These are phyloP conservation scores for Orthosia cruda DNA, from an alignment of 2,888 invertebrate species.

Conservation along the genomic window DNA sequence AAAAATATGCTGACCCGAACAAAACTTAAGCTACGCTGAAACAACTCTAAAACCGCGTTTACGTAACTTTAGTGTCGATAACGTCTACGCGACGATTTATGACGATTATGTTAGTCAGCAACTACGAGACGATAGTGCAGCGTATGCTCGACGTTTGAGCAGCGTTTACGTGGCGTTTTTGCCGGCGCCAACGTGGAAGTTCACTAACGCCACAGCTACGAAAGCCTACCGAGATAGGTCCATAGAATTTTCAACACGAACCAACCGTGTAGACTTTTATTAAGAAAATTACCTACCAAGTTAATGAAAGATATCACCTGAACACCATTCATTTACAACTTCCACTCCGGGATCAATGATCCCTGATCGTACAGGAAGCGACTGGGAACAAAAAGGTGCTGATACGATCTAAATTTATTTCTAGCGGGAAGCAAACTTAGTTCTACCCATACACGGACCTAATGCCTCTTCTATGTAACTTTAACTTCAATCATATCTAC, in stretches of 20 bases:
- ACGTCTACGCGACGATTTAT: not conserved
- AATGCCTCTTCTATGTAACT: too few relatives aligned
- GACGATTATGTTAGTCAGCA: too few relatives aligned
- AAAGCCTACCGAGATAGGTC: not conserved
- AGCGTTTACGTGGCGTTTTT: not conserved
- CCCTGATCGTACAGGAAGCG: constrained; percentile 80
- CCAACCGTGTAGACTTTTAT: too few relatives aligned
- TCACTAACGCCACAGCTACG: not conserved
- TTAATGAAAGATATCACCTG: constrained; percentile 60
- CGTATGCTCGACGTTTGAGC: not conserved
- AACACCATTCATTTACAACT: constrained; percentile 18
- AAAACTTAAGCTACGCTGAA: too few relatives aligned
- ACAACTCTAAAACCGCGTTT: not conserved
- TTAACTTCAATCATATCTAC: too few relatives aligned
- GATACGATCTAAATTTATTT: constrained; percentile 79
- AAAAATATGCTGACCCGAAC: too few relatives aligned
- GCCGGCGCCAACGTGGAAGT: not conserved
- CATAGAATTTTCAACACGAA: not conserved
- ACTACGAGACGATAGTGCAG: too few relatives aligned
- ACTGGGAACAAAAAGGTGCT: constrained; percentile 70
- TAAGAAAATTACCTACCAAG: not conserved
- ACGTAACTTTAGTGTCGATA: not conserved
- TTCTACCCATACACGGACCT: too few relatives aligned
- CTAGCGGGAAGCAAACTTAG: constrained; percentile 60
- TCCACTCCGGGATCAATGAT: constrained; percentile 70